Percentiles rank a stretch among this genome's conserved stretches.
Evolutionary conservation across 2,888 invertebrate genomes (phyloP).

Genomic region (Drosophila hawaiiensis): DNA sequence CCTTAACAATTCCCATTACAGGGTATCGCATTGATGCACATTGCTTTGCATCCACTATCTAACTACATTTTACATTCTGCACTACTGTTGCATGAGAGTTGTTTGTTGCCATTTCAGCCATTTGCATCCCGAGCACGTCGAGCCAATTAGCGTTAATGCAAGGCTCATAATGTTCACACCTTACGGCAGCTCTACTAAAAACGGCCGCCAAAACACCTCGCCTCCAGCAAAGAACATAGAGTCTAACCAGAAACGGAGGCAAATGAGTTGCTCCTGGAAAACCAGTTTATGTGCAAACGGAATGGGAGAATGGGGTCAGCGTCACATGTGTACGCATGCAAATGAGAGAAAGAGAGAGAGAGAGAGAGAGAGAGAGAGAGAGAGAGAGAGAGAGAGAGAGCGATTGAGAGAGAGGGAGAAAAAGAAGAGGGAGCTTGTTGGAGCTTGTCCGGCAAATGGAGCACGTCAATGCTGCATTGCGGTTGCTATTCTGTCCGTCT

Average conservation of each 20-base stretch:
- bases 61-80: conserved; percentile 2
- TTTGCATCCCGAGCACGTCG: conserved; percentile 45
- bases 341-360: conserved; percentile 38
- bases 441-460: conserved; percentile 63
- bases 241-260: conserved; percentile 21
- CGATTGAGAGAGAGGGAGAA: neutral
- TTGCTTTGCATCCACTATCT: neutral
- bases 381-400: neutral
- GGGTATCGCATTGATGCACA: neutral
- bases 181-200: conserved; percentile 45
- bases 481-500: conserved; percentile 24
- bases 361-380: neutral
- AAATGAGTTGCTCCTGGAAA: conserved; percentile 41
- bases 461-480: conserved; percentile 66
- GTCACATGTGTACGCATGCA: conserved; percentile 53
- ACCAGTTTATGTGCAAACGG: conserved; percentile 45
- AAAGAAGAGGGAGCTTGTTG: conserved; percentile 13
- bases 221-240: conserved; percentile 4
- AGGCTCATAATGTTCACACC: conserved; percentile 73
- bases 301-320: conserved; percentile 1
- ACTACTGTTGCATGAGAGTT: conserved; percentile 11
- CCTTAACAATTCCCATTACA: neutral
- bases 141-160: conserved; percentile 74
- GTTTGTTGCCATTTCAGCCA: conserved; percentile 13
- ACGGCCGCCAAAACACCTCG: conserved; percentile 2